These are phyloP conservation scores for Erinaceus europaeus DNA, from an alignment of 2,113 vertebrate genomes.

Conservation along the genomic window DNA sequence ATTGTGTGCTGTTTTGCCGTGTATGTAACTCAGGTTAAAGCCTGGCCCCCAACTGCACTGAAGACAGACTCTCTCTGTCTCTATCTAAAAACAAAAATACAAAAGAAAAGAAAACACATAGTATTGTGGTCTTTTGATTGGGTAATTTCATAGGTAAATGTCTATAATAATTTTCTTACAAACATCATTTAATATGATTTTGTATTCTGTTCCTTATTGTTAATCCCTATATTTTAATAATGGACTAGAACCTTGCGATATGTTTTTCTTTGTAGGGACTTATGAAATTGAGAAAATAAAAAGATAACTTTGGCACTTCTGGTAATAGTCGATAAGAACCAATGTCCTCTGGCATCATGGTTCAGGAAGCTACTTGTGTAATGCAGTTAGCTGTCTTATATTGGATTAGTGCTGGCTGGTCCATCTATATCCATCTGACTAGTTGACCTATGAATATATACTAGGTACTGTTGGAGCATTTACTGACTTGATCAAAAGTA, in stretches of 20 bases:
- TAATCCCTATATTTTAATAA: not conserved
- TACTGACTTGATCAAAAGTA: not conserved
- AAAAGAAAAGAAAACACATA: not conserved
- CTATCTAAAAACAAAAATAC: too few relatives aligned
- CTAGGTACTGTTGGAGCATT: not conserved
- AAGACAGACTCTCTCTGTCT: too few relatives aligned
- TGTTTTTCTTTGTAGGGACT: not conserved
- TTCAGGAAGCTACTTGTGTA: not conserved
- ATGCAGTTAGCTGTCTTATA: not conserved
- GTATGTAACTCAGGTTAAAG: too few relatives aligned
- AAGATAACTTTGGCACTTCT: conserved; percentile 8
- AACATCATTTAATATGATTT: not conserved
- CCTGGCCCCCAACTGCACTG: too few relatives aligned
- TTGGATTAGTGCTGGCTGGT: not conserved
- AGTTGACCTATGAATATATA: not conserved
- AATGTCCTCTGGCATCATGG: not conserved
- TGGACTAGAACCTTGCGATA: not conserved
- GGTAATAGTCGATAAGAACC: not conserved
- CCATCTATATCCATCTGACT: not conserved
- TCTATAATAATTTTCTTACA: conserved; percentile 29
- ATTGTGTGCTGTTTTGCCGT: too few relatives aligned
- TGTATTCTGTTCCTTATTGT: not conserved
- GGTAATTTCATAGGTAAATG: conserved; percentile 6
- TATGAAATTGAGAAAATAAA: conserved; percentile 18
- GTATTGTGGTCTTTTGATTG: conserved; percentile 10